Evolutionary conservation across 1,140 invertebrate species (phyloP), one percentile per base, ranked within the genome.

Genomic region (Listronotus oregonensis): DNA sequence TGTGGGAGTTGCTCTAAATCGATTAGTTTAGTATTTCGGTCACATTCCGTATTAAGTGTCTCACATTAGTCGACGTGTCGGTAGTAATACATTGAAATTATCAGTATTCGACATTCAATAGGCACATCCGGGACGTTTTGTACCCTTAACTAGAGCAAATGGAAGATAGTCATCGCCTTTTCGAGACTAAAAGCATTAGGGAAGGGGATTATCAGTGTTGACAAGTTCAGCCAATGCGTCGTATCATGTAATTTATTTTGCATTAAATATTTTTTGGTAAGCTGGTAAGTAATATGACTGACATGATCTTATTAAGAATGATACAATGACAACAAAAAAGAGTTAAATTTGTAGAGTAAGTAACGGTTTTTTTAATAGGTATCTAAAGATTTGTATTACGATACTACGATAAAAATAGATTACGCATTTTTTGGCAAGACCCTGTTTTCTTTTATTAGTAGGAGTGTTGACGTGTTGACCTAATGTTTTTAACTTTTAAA

Each of bases 71-170:
- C 15, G 46, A 49, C 46, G 46, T 49, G 46, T 49, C 46, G 46
- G 46, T 49, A 49, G 46, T 49, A 49, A 49, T 49, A 49, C 18
- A 49, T 49, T 49, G 46, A 49, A 49, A 49, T 49, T 49, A 49
- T 49, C 46, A 49, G 15, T 49, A 27, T 49, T 49, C 18, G 46
- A 7, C 18, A 49, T 49, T 49, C 46, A 49, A 49, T 49, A 12
- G 46, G 46, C 46, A 21, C 46, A 49, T 49, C 46, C 46, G 46
- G 15, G 7, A 6, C 46, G 15, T 49, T 49, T 49, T 49, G 46
- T 49, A 49, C 46, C 46, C 46, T 21, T 17, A 49, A 49, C 15
- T 49, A 49, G 21, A 11, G 46, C 46, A 21, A 49, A 49, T 49
- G 46, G 46, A 49, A 49, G 46, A 49, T 49, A 49, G 46, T 49